Base-by-base conservation (phyloP, 2,113 vertebrate species). In the Notarius quadriscutis region DNA sequence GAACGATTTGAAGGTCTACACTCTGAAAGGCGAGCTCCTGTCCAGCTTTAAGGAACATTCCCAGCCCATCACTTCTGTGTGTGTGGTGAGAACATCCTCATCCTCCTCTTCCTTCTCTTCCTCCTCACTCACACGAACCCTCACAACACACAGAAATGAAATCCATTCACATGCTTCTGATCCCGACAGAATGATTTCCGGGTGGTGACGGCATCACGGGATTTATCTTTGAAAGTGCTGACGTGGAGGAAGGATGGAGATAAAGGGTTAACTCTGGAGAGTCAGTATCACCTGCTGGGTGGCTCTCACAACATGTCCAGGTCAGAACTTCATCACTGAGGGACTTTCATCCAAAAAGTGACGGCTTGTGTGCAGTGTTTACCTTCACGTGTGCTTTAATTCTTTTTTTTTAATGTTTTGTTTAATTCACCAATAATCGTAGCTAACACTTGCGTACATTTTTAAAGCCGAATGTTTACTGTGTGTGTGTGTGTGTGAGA, bases 1-100 rank as follows among this genome's bases (percentile, higher is more conserved):
- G 27, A 87, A 88, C 30, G 83, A 92, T 41, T 92, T 96, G 75
- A 93, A 90, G 88, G 91, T 93, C 3, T 93, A 91, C 89, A 95
- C 94, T 79, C 88, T 96, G 65, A 95, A 94, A 83, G 96, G 96
- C 84, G 88, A 84, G 62, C 85, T 93, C 41, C 83, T 97, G 51
- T 93, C 94, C 8, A 81, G 57, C 89, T 96, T 97, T 91, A 92
- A 95, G 89, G 96, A 97, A 87, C 97, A 98, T 84, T 93, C 87
- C 1, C 86, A 91, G 88, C 92, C 95, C n/a, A 95, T 95, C 86
- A 87, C 93, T 0, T 94, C 96, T 17, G n/a, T 95, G 82, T 95
- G 94, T 92, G 95, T 97, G 96, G 97, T 97, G 78, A 74, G 67
- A n/a, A 1, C 51, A 1, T 20, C 18, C 58, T 60, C 58, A 5